Conservation (phyloP, 2,113 vertebrate species). For the Lutjanus erythropterus region DNA sequence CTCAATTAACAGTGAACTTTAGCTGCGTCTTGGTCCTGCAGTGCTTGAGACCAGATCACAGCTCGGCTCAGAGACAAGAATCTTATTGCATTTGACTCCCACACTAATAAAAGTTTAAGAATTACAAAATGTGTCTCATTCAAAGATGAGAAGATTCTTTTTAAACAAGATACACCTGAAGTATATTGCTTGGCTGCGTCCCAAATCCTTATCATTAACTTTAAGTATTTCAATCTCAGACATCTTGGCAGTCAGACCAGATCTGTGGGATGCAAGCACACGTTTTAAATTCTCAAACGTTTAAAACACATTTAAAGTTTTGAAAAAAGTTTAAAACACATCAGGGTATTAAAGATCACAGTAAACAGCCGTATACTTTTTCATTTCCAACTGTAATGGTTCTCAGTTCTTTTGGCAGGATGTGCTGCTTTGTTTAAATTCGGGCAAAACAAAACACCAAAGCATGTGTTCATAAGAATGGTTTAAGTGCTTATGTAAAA, state of each 20-base stretch:
- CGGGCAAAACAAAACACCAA: neutral
- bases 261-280: neutral
- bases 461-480: neutral
- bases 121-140: neutral
- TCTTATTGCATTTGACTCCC: neutral
- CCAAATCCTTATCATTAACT: slow-evolving; percentile 6
- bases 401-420: neutral
- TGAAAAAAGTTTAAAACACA: neutral
- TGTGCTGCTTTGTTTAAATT: neutral
- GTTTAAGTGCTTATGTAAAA: neutral
- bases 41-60: neutral
- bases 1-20: neutral
- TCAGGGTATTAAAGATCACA: neutral
- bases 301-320: neutral
- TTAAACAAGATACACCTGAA: neutral
- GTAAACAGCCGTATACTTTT: neutral
- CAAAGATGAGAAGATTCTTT: neutral
- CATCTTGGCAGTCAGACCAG: neutral
- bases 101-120: neutral
- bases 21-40: neutral
- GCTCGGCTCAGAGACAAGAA: neutral
- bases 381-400: neutral
- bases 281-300: neutral
- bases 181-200: neutral
- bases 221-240: neutral